These are phyloP conservation scores for Schrankia costaestrigalis DNA, from an alignment of 2,888 invertebrate genomes.

Conservation along the genomic window DNA sequence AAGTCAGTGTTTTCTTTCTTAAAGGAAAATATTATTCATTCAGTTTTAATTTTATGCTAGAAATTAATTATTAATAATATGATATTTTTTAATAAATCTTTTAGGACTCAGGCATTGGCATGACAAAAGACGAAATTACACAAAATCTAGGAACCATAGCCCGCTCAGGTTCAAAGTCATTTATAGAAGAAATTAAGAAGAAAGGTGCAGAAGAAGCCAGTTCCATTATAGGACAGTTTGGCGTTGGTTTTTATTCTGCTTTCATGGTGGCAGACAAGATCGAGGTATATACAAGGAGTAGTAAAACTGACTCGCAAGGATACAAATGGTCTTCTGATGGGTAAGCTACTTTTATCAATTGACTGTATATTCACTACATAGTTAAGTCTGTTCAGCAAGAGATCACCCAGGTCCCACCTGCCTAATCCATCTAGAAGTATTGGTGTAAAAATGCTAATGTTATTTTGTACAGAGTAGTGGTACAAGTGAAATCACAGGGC, in stretches of 20 bases:
- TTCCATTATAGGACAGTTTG: slow-evolving; percentile 97
- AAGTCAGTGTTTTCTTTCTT: too few species aligned
- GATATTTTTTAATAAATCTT: slow-evolving; percentile 11
- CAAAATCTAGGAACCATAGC: slow-evolving; percentile 97
- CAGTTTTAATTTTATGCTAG: neutral
- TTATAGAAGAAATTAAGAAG: slow-evolving; percentile 90
- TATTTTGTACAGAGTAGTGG: too few species aligned
- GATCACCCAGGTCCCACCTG: neutral
- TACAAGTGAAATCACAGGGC: too few species aligned
- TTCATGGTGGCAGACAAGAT: slow-evolving; percentile 99
- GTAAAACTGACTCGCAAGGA: slow-evolving; percentile 83
- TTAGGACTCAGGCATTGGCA: slow-evolving; percentile 96
- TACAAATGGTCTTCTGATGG: slow-evolving; percentile 96
- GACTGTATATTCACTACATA: neutral
- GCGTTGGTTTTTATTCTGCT: slow-evolving; percentile 98
- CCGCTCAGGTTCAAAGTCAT: slow-evolving; percentile 96
- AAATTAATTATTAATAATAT: neutral
- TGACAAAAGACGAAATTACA: slow-evolving; percentile 95
- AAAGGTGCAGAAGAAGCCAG: slow-evolving; percentile 82
- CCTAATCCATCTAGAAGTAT: too few species aligned
- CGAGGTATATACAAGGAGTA: slow-evolving; percentile 92
- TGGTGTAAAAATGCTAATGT: too few species aligned
- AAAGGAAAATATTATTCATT: too few species aligned
- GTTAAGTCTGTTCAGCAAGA: neutral
- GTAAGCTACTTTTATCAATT: slow-evolving; percentile 62